A percentile compares a stretch with the other conserved stretches of the same genome.
phyloP scores from a whole-genome alignment of 1,140 invertebrate genomes.

The Trachelipus rathkii region DNA sequence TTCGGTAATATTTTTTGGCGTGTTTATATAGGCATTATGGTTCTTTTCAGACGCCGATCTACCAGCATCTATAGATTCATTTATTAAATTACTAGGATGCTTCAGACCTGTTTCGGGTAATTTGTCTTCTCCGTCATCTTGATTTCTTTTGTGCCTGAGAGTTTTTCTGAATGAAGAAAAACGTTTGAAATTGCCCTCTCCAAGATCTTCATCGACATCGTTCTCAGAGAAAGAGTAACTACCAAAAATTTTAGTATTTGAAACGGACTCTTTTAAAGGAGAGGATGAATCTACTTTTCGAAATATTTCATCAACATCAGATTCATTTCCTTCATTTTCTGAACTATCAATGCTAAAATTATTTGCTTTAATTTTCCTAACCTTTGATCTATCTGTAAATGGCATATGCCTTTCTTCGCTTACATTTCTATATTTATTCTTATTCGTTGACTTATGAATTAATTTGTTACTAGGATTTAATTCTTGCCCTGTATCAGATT shows the following conservation, averaged over 20 bases:
- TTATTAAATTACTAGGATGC: too few relatives aligned
- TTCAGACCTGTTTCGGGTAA: too few relatives aligned
- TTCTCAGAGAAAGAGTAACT: slow-evolving; percentile 1
- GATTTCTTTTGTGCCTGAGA: slow-evolving; percentile 68
- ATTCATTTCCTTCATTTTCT: slow-evolving; percentile 36
- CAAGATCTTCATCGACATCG: slow-evolving; percentile 50
- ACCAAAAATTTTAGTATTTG: too few relatives aligned
- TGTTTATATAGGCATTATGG: too few relatives aligned
- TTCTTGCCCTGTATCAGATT: background rate
- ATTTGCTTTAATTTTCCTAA: too few relatives aligned
- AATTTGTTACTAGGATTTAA: background rate
- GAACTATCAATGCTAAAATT: slow-evolving; percentile 27
- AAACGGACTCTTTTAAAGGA: too few relatives aligned
- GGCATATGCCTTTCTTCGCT: slow-evolving; percentile 27
- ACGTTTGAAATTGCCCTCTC: slow-evolving; percentile 72
- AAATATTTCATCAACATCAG: slow-evolving; percentile 30
- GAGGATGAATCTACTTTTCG: background rate
- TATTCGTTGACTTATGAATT: background rate
- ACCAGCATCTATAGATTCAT: too few relatives aligned
- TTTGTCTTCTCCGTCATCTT: slow-evolving; percentile 52
- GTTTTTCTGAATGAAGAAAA: slow-evolving; percentile 75
- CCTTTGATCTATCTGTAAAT: too few relatives aligned
- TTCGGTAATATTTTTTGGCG: too few relatives aligned
- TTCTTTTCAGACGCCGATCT: too few relatives aligned
- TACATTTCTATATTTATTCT: slow-evolving; percentile 32